A percentile compares a stretch with the other conserved stretches of the same genome.
Conservation (phyloP, 2,797 vertebrate species). For the Eupleurogrammus muticus region DNA sequence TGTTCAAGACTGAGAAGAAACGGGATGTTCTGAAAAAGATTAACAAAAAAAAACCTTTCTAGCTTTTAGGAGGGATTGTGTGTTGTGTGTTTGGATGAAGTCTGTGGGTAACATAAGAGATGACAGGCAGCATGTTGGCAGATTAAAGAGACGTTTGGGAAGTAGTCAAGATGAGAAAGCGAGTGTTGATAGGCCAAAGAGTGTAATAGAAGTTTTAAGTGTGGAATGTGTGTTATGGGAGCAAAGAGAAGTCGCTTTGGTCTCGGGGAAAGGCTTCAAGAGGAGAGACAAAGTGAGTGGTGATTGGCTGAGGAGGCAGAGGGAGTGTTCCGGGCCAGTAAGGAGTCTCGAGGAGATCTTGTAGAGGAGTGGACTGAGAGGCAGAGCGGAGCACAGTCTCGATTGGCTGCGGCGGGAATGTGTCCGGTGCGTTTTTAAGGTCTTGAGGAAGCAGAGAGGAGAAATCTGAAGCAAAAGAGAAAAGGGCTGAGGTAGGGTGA, state of each 20-base stretch:
- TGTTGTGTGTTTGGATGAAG: background rate
- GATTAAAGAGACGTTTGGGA: background rate
- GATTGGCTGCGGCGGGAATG: conserved; percentile 32
- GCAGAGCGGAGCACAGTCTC: conserved; percentile 24
- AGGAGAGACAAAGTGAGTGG: conserved; percentile 14
- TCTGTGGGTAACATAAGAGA: background rate
- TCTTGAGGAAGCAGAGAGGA: conserved; percentile 56
- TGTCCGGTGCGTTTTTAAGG: conserved; percentile 38
- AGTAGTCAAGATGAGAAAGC: conserved; percentile 4
- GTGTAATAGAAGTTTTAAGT: conserved; percentile 26
- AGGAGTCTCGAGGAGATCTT: conserved; percentile 62
- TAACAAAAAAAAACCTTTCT: conserved; percentile 24
- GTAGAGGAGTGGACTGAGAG: conserved; percentile 55
- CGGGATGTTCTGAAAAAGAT: conserved; percentile 1
- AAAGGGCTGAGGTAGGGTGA: conserved; percentile 37
- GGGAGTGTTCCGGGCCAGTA: conserved; percentile 53
- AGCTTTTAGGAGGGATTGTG: background rate
- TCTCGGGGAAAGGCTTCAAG: conserved; percentile 31
- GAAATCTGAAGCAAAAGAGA: conserved; percentile 47
- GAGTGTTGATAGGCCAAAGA: conserved; percentile 2
- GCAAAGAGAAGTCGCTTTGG: conserved; percentile 28
- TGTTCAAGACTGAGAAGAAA: conserved; percentile 1
- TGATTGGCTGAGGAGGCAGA: conserved; percentile 67
- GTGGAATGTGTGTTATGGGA: conserved; percentile 7
- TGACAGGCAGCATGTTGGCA: background rate